These are phyloP conservation scores for Formica aserva DNA, from an alignment of 2,888 invertebrate genomes.

Conservation along the genomic window DNA sequence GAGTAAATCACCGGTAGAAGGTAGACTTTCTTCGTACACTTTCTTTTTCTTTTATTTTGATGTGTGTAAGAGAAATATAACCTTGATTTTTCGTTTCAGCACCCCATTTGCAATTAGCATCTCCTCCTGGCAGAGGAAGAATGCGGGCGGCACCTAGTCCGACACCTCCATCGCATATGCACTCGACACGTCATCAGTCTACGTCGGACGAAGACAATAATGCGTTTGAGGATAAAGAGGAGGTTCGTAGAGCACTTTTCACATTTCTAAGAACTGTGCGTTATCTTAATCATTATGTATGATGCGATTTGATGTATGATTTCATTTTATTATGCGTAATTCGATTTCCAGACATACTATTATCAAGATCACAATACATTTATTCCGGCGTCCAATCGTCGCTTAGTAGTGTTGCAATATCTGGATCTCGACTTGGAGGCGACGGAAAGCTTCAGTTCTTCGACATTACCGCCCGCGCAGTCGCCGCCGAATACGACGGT, in stretches of 20 bases:
- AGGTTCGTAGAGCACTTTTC: conserved; percentile 76
- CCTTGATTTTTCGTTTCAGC: conserved; percentile 67
- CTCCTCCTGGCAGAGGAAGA: conserved; percentile 85
- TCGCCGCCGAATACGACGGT: conserved; percentile 88
- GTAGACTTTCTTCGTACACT: conserved; percentile 65
- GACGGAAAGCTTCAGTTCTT: conserved; percentile 84
- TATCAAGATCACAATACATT: conserved; percentile 83
- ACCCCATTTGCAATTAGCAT: conserved; percentile 82
- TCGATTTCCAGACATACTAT: conserved; percentile 83
- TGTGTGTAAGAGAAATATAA: not conserved
- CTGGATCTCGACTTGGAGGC: conserved; percentile 94
- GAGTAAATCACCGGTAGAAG: conserved; percentile 80
- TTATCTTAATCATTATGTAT: not conserved
- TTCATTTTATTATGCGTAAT: conserved; percentile 50
- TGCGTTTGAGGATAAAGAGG: conserved; percentile 85
- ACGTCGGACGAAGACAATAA: conserved; percentile 86
- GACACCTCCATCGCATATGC: conserved; percentile 84
- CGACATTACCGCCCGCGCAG: conserved; percentile 84
- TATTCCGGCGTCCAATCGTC: conserved; percentile 82
- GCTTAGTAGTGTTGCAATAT: conserved; percentile 90
- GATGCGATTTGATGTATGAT: not conserved
- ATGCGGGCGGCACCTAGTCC: conserved; percentile 87
- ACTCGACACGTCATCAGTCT: conserved; percentile 81
- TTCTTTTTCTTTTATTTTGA: not conserved
- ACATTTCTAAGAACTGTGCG: not conserved